phyloP scores from a whole-genome alignment of 2,113 vertebrate species.

The Xiphias gladius region DNA sequence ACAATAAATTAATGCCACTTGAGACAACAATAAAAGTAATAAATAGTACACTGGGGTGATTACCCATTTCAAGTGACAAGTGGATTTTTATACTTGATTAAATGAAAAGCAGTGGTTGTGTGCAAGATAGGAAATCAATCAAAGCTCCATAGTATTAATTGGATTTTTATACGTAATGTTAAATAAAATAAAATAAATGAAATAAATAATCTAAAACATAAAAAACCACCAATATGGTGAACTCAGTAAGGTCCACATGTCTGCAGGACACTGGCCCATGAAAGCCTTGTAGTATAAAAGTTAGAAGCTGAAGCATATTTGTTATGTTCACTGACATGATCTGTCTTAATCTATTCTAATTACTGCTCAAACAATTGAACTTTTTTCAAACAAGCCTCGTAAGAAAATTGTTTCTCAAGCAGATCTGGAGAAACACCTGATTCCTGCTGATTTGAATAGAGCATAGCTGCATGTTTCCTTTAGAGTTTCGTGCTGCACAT shows the following conservation, averaged over 20 bases:
- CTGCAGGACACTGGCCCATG: too few species aligned
- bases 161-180: too few species aligned
- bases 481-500: slow-evolving; percentile 4
- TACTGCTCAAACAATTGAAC: background rate
- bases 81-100: background rate
- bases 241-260: too few species aligned
- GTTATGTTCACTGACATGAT: background rate
- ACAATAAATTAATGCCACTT: too few species aligned
- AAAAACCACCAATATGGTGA: too few species aligned
- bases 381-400: background rate
- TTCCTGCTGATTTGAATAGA: slow-evolving; percentile 10
- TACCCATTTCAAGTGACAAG: background rate
- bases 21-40: too few species aligned
- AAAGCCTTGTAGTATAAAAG: too few species aligned
- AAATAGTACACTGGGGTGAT: background rate
- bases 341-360: background rate
- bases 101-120: background rate
- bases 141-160: too few species aligned
- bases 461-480: slow-evolving; percentile 7
- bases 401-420: background rate
- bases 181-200: too few species aligned
- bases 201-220: too few species aligned
- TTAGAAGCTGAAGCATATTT: background rate
- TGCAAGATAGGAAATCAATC: too few species aligned
- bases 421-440: slow-evolving; percentile 1